A percentile compares a stretch with the other conserved stretches of the same genome.
These are phyloP conservation scores for Monomorium pharaonis DNA, from an alignment of 1,140 invertebrate species.

Conservation along the genomic window DNA sequence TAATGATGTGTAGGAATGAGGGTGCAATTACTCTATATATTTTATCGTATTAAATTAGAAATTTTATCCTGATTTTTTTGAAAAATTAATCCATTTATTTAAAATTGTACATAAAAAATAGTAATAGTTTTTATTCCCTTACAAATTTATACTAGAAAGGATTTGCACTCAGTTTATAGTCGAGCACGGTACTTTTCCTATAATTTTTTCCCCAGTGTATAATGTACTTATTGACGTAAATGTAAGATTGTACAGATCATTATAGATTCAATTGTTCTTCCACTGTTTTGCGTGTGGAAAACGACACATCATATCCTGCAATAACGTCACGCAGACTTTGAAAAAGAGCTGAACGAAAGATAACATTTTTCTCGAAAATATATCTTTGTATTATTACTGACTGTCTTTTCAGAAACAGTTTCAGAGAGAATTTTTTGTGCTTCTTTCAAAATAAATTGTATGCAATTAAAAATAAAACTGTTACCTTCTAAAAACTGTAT, in stretches of 20 bases:
- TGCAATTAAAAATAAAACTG: not conserved
- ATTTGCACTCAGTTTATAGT: too few relatives aligned
- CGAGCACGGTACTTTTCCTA: too few relatives aligned
- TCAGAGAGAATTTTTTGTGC: not conserved
- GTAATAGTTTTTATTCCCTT: too few relatives aligned
- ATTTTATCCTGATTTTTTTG: too few relatives aligned
- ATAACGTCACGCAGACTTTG: not conserved
- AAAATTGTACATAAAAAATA: too few relatives aligned
- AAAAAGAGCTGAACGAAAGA: not conserved
- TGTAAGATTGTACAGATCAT: not conserved
- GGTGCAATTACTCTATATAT: too few relatives aligned
- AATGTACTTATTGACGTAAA: not conserved
- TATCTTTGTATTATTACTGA: not conserved
- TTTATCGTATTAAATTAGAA: too few relatives aligned
- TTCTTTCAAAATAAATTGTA: not conserved
- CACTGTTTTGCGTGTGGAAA: not conserved
- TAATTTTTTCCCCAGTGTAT: too few relatives aligned
- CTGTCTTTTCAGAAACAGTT: not conserved
- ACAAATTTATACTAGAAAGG: too few relatives aligned
- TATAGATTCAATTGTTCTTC: not conserved
- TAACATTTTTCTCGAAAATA: not conserved
- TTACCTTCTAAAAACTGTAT: not conserved
- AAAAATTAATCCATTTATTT: too few relatives aligned
- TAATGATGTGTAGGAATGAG: too few relatives aligned
- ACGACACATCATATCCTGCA: not conserved